Evolutionary conservation across 2,113 vertebrate genomes (phyloP), one percentile per base, ranked within the genome.

Genomic region (Onychorhynchus coronatus): DNA sequence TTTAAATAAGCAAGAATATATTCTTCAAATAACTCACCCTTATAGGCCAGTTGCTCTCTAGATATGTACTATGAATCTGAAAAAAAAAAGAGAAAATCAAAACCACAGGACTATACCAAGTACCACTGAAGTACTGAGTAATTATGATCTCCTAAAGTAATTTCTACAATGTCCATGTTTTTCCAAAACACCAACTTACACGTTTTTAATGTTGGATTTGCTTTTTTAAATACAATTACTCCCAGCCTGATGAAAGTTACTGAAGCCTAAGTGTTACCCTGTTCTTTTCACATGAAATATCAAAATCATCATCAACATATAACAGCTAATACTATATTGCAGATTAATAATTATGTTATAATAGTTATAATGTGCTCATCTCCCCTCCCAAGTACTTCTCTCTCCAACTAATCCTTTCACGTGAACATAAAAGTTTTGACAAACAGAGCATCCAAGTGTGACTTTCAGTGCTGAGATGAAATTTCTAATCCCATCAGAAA

Each of bases 31-130:
- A 90, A 98, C 99, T 98, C 89, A 99, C 99, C 98, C 99, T 98
- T 97, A 99, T 99, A 70, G 99, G 99, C 99, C 99, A 99, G 98
- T 99, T 99, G 96, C 98, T 99, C 98, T 99, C 99, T 82, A 99
- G 98, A 97, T 99, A 99, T 72, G 98, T 99, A 98, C 98, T 99
- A 95, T 99, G 99, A 98, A 99, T 99, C 99, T 99, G 28, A 97
- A 70, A 85, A 63, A 91, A 31, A 30, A 24, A 18, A 46, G 7
- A 89, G 13, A 75, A 86, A 65, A 77, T 2, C 14, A 83, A 83
- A 79, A 27, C 8, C 44, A 94, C 13, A 28, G 82, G 41, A 91
- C 25, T 88, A 31, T 21, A 86, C 5, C 5, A 85, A 76, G 8
- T 18, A 78, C 18, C 28, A 46, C 30, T 31, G 46, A 52, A 87